Conservation (phyloP, 1,140 invertebrate species). For the Yoshiicerus persimilis region DNA sequence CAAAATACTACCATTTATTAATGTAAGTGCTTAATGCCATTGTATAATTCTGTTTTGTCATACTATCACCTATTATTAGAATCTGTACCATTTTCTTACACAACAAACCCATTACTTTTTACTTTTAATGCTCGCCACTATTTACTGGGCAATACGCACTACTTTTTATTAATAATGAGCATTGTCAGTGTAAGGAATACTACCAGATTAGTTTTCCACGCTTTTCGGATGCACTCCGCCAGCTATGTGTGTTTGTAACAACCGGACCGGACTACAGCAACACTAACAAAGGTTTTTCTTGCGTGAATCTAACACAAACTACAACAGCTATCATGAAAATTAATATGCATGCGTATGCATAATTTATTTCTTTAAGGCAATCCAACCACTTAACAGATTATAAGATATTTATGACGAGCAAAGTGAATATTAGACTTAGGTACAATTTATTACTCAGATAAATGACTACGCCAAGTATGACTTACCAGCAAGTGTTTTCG, state of each 20-base stretch:
- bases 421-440: neutral
- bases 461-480: too few relatives aligned
- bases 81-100: too few relatives aligned
- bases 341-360: neutral
- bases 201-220: neutral
- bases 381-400: neutral
- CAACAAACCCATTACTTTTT: too few relatives aligned
- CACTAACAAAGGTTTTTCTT: neutral
- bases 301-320: neutral
- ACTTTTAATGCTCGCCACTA: too few relatives aligned
- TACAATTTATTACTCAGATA: neutral
- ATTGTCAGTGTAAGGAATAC: neutral
- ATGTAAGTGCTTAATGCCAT: too few relatives aligned
- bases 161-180: neutral
- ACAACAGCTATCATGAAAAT: neutral
- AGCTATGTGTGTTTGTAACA: neutral
- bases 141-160: neutral
- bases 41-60: too few relatives aligned
- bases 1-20: too few relatives aligned
- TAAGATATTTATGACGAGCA: neutral
- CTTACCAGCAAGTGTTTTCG: neutral
- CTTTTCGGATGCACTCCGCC: neutral
- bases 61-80: too few relatives aligned
- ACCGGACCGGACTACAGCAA: neutral
- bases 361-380: neutral